Evolutionary conservation across 2,888 invertebrate genomes (phyloP), one percentile per base, ranked within the genome.

Genomic region (Leptarthrus brevirostris): DNA sequence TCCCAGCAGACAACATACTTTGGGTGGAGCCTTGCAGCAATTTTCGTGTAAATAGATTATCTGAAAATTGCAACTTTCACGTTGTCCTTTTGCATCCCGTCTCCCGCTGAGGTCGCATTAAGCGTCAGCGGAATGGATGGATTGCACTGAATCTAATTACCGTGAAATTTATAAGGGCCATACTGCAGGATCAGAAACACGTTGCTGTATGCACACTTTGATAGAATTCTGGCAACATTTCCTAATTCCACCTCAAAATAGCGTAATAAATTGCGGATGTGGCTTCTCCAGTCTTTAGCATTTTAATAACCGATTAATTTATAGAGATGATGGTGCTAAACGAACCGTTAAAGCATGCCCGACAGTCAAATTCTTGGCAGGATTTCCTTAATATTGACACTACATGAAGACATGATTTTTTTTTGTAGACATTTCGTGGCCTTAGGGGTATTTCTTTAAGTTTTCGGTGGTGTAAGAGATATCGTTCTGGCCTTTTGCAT

Each of bases 31-130:
- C 74, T 47, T 47, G 26, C 16, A 66, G 66, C 66, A 66, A 66
- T 54, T 71, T 49, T 53, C 36, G 49, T 71, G 54, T 36, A 70
- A 71, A 71, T 71, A 54, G 70, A 70, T 70, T 70, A 70, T 70
- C 70, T 52, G 18, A 40, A 71, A 71, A 71, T 71, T 71, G 70
- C 70, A 71, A 54, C 54, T 52, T 70, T 70, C 20, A 70, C 53
- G 36, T 36, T 66, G 66, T 66, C 66, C 66, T 66, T 66, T 66
- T 26, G 16, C 49, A 49, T 49, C 44, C 49, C 2, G 66, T 3
- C 24, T 44, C 14, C 16, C 22, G 26, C 14, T 20, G 47, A 14
- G 44, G 66, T 66, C 66, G 49, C 44, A 47, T 49, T 49, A 66
- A 47, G 18, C 47, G 49, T 24, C 66, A 66, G 44, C 47, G 47